phyloP scores from a whole-genome alignment of 1,140 invertebrate species.

The Tetranychus cinnabarinus region DNA sequence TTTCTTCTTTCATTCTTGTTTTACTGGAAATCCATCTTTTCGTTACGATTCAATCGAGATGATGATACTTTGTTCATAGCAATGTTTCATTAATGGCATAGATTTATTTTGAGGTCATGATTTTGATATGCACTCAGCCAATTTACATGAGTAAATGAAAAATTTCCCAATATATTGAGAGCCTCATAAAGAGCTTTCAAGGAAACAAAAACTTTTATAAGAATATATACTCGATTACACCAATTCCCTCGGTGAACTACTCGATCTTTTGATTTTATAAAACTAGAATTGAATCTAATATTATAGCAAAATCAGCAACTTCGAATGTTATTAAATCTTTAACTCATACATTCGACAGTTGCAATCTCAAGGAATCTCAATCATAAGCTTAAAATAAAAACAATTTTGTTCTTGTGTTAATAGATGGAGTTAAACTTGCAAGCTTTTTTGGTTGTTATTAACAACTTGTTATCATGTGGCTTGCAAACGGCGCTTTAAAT shows the following conservation, averaged over 20 bases:
- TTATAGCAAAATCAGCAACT: conserved; percentile 36
- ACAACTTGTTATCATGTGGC: no score
- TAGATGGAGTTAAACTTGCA: background rate
- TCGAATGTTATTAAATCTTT: background rate
- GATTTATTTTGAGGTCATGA: no score
- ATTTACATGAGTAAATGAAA: no score
- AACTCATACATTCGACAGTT: background rate
- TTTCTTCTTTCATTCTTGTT: no score
- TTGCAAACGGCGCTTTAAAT: no score
- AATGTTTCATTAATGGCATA: no score
- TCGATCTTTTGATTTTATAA: conserved; percentile 36
- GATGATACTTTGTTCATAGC: no score
- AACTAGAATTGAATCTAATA: conserved; percentile 69
- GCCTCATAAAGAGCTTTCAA: conserved; percentile 55
- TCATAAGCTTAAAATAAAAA: no score
- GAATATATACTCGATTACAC: conserved; percentile 66
- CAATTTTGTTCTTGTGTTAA: background rate
- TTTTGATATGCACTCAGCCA: no score
- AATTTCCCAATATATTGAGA: conserved; percentile 18
- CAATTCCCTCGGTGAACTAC: conserved; percentile 48
- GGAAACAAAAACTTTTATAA: conserved; percentile 59
- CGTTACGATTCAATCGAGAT: no score
- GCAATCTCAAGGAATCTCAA: background rate
- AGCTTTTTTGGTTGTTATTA: no score
- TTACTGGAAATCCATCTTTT: no score